Conservation (phyloP, 2,113 vertebrate genomes). For the Neogale vison region DNA sequence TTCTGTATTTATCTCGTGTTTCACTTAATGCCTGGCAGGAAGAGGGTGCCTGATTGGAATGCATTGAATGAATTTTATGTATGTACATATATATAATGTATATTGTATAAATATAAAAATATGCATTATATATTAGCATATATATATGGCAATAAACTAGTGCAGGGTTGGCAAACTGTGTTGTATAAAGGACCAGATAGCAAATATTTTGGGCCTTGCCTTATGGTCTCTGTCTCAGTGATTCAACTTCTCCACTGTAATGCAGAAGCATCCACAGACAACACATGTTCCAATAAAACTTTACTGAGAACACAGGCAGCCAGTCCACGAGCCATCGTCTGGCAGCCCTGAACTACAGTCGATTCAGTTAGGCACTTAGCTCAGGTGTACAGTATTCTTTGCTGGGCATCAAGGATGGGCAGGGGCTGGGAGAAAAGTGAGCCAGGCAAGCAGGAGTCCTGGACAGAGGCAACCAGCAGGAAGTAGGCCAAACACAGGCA, state of each 20-base stretch:
- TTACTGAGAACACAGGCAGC: background rate
- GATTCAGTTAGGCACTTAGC: background rate
- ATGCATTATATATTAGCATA: background rate
- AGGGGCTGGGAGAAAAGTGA: background rate
- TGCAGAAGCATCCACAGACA: background rate
- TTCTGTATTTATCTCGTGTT: background rate
- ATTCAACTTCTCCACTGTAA: background rate
- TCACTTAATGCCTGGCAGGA: background rate
- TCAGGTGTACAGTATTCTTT: background rate
- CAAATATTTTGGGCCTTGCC: background rate
- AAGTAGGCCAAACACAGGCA: background rate
- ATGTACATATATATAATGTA: background rate
- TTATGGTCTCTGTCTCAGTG: background rate
- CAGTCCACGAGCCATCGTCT: fast-evolving
- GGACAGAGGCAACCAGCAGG: background rate
- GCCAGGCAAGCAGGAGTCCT: background rate
- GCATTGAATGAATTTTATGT: background rate
- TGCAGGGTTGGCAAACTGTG: background rate
- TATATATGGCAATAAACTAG: background rate
- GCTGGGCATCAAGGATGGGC: background rate
- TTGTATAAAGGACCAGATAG: background rate
- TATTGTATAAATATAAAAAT: background rate
- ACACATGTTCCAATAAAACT: background rate
- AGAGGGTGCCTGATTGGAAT: background rate
- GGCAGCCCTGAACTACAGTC: background rate